Conservation (phyloP, 2,113 vertebrate genomes). For the Calidris pugnax region DNA sequence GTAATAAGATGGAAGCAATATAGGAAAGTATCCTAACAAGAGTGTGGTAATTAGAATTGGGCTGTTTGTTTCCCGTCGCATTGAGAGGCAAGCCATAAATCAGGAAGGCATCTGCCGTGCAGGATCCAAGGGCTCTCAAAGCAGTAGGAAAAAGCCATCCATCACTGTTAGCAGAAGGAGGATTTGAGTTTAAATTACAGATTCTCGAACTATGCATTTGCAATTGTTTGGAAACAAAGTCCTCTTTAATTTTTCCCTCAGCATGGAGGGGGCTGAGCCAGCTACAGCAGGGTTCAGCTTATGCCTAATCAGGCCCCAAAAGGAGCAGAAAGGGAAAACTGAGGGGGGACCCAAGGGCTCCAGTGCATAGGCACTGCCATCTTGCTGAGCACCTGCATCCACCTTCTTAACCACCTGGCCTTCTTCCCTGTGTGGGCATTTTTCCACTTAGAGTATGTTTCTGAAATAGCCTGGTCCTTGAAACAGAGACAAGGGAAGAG, state of each 20-base stretch:
- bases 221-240: slow-evolving; percentile 39
- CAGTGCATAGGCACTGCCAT: not conserved
- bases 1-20: not conserved
- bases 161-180: slow-evolving; percentile 17
- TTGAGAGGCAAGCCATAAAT: slow-evolving; percentile 40
- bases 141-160: slow-evolving; percentile 33
- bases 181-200: slow-evolving; percentile 35
- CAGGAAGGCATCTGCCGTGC: slow-evolving; percentile 25
- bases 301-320: not conserved
- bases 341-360: not conserved
- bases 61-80: not conserved
- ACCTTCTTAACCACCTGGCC: not conserved
- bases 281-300: not conserved
- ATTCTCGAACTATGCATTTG: not conserved
- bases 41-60: not conserved
- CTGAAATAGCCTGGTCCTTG: not conserved
- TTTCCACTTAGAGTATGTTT: not conserved
- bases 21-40: not conserved
- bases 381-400: not conserved
- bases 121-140: slow-evolving; percentile 35
- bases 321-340: not conserved
- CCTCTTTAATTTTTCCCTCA: not conserved
- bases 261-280: not conserved
- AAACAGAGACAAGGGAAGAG: not conserved
- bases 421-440: not conserved